Base-by-base conservation (phyloP, 2,888 invertebrate genomes). In the Elysia crispata region DNA sequence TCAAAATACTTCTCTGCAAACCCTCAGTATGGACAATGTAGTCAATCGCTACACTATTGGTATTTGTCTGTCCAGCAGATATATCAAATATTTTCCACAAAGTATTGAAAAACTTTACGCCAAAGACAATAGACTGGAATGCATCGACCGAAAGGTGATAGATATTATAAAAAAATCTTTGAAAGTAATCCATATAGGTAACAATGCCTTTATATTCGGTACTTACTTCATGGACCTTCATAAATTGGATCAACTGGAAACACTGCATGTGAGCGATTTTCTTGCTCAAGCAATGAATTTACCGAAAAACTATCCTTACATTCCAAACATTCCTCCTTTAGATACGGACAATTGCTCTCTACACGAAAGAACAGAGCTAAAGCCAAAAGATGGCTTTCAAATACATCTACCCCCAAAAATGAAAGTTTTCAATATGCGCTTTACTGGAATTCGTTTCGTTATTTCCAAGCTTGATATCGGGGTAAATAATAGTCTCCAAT, bases 371-470 rank as follows among this genome's bases (percentile, higher is more conserved):
- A 6, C 1, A 8, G 30, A 66, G 5, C 3, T 25, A 6, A n/a
- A n/a, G n/a, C n/a, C n/a, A n/a, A 6, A 31, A 6, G 3, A 1
- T 6, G 18, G 6, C 8, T 67, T 77, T 67, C 0, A 1, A 0
- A 54, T 67, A 3, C 23, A 60, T n/a, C 69, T 77, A 13, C 77
- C 77, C 11, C 77, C 77, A 49, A 67, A 77, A 18, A 57, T 77
- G 15, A 20, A 31, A 13, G 3, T 13, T 1, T 1, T 77, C 1
- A 1, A 54, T 23, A 57, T 31, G 0, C 1, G 0, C 5, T 54
- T n/a, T 54, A 54, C 67, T 8, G 77, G 57, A 0, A 31, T 41
- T 20, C n/a, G 23, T 30, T 67, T 69, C 54, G 23, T 30, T 23
- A 28, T 77, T 8, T 67, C 69, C 13, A 18, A 50, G 13, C 57